Evolutionary conservation across 2,113 vertebrate genomes (phyloP), one percentile per base, ranked within the genome.

Genomic region (Clupea harengus): DNA sequence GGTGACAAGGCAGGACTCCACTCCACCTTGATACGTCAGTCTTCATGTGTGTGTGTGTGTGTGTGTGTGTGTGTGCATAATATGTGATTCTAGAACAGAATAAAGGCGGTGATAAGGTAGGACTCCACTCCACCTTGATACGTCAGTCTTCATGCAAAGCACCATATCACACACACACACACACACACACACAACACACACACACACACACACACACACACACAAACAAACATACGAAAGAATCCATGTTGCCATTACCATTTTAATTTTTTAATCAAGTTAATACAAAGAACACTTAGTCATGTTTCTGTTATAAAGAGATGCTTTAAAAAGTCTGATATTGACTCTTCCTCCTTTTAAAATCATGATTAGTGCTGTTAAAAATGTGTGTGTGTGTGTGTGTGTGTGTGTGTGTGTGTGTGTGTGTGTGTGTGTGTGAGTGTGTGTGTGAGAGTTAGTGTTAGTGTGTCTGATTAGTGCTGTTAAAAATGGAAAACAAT

Each of bases 241-340:
- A 75, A 22, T 10, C 49, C 75, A 28, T 44, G 46, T 89, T 89
- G 90, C 75, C 83, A 72, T 84, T 28, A 44, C 83, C 22, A 45
- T 86, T 88, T 90, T 88, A 87, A 88, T 92, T 91, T 91, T 91
- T 84, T 87, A 89, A 89, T 82, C 88, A 90, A 91, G 88, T 90
- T 90, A 84, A 87, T 91, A 92, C 91, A 91, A 91, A 92, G 88
- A 90, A 88, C 82, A 89, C 57, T 90, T 85, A 89, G 49, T 86
- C 88, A 89, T 81, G 83, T 89, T 88, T 87, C 85, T 83, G 82
- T 82, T 84, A 86, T 84, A 91, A 91, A 87, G 39, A 90, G 83
- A 90, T 86, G 86, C 64, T 90, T 90, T 87, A 89, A 87, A 91
- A 90, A 88, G 72, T 88, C 85, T 75, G 81, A 89, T 81, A 60